Conservation (phyloP, 2,113 vertebrate species). For the Solea solea region DNA sequence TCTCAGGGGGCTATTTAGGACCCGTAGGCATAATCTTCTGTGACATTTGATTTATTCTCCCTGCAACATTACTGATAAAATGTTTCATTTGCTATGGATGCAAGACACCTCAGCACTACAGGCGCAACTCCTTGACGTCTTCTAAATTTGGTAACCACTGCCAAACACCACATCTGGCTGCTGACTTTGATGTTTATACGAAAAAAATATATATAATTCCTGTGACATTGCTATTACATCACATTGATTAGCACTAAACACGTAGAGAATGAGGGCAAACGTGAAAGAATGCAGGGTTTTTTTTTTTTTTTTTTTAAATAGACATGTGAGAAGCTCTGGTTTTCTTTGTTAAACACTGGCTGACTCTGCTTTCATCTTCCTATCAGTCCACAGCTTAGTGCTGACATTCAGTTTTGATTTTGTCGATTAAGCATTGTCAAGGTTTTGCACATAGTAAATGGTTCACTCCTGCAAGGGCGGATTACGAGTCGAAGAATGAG, state of each 20-base stretch:
- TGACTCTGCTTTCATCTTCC: slow-evolving; percentile 63
- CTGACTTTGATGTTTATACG: slow-evolving; percentile 41
- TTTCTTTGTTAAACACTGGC: slow-evolving; percentile 53
- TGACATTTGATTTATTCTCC: slow-evolving; percentile 59
- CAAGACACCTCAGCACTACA: slow-evolving; percentile 20
- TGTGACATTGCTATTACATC: slow-evolving; percentile 31
- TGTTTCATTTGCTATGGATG: slow-evolving; percentile 14
- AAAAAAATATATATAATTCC: slow-evolving; percentile 5
- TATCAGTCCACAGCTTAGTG: slow-evolving; percentile 52
- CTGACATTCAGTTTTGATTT: slow-evolving; percentile 70
- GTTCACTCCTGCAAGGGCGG: slow-evolving; percentile 38
- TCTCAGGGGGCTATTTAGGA: slow-evolving; percentile 53
- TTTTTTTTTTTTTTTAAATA: not conserved
- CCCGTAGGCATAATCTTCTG: slow-evolving; percentile 47
- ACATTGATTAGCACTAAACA: slow-evolving; percentile 41
- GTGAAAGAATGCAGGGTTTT: slow-evolving; percentile 49
- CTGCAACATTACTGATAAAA: slow-evolving; percentile 47
- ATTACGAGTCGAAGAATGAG: slow-evolving; percentile 59
- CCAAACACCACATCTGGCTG: slow-evolving; percentile 12
- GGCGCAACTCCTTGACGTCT: slow-evolving; percentile 11
- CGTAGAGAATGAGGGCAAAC: slow-evolving; percentile 20
- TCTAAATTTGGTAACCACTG: not conserved
- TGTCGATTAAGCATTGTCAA: slow-evolving; percentile 75
- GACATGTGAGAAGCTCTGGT: slow-evolving; percentile 40
- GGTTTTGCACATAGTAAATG: slow-evolving; percentile 58